Percentiles rank a stretch among this genome's conserved stretches.
Evolutionary conservation across 2,797 vertebrate species (phyloP).

Genomic region (Australoheros facetus): DNA sequence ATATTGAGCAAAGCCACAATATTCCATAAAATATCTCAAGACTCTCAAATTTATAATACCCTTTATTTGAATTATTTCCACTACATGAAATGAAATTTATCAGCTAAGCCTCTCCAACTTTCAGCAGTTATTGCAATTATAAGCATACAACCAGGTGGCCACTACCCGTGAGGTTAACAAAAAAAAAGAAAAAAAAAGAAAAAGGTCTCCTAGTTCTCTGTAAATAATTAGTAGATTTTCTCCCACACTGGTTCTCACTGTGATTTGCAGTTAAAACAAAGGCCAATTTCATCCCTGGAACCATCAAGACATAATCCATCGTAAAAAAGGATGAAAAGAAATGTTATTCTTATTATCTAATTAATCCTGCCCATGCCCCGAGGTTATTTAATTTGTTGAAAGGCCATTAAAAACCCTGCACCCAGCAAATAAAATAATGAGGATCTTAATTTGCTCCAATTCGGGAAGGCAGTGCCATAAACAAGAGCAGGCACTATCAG

Average conservation of each 20-base stretch:
- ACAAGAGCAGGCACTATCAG: constrained; percentile 73
- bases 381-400: constrained; percentile 85
- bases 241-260: constrained; percentile 65
- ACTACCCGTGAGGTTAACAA: constrained; percentile 29
- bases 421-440: constrained; percentile 83
- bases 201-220: constrained; percentile 48
- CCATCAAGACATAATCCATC: constrained; percentile 75
- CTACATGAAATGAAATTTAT: constrained; percentile 13
- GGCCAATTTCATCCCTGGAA: constrained; percentile 74
- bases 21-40: neutral
- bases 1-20: too few species aligned
- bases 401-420: constrained; percentile 83
- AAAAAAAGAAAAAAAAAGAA: neutral
- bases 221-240: constrained; percentile 72
- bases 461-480: constrained; percentile 75
- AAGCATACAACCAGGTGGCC: constrained; percentile 50
- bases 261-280: constrained; percentile 76
- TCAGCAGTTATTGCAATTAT: constrained; percentile 21
- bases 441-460: constrained; percentile 83
- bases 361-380: constrained; percentile 80
- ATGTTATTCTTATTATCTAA: constrained; percentile 84
- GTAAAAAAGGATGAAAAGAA: constrained; percentile 75
- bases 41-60: neutral
- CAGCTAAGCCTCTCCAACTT: constrained; percentile 5
- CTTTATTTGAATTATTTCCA: constrained; percentile 3